Evolutionary conservation across 2,888 invertebrate species (phyloP), one percentile per base, ranked within the genome.

Genomic region (Coenonympha arcania): DNA sequence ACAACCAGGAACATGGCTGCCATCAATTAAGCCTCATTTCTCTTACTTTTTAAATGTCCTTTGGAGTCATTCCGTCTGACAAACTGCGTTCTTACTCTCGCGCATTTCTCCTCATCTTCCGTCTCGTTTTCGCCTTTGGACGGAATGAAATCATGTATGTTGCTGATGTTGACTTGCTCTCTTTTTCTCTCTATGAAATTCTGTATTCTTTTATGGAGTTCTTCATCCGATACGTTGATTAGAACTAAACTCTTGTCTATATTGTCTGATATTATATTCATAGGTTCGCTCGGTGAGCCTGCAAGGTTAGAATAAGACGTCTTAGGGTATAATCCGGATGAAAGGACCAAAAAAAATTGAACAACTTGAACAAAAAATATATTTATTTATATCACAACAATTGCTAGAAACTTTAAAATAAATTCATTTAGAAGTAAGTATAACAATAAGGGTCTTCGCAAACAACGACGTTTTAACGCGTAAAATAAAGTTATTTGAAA

Each of bases 161-260:
- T 95, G 55, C 88, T 88, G 5, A 89, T 68, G 76, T 95, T 91
- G 18, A 84, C 81, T 80, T 94, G 93, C 52, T 89, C 88, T 24
- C 93, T 87, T 79, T 95, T 95, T 57, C 91, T 87, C 58, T 90
- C 88, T 26, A 93, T 91, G 63, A 93, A 95, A 63, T 91, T 91
- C 54, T 89, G 81, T 56, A 95, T 93, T 44, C 95, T 87, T 48
- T 89, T 84, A 48, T 90, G 80, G 2, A 94, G 69, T 66, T 93
- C 93, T 18, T 87, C 85, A 54, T 88, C 87, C 1, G 88, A 82
- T 0, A 92, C 93, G 64, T 88, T 90, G 44, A 94, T 90, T 79
- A 94, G 93, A 6, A 93, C 80, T 24, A 92, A 57, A 39, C 63
- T 71, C 49, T 66, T 76, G 66, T 86, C 81, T 26, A 77, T 56